Conservation (phyloP, 37 sponge, comb jelly and placozoan species). For the Halisarca cf. caerulea region DNA sequence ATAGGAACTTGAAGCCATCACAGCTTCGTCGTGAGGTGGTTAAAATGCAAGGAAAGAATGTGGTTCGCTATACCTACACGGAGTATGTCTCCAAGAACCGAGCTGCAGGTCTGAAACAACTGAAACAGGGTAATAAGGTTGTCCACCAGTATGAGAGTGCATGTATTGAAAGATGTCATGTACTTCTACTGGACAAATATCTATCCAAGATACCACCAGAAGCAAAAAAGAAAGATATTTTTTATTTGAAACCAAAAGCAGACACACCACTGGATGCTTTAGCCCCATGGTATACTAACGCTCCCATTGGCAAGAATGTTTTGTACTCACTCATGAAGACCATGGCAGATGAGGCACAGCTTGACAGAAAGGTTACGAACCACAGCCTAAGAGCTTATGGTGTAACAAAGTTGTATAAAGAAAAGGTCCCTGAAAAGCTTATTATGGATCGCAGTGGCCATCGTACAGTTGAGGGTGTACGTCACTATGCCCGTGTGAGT, state of each 20-base stretch:
- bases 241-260: constrained; percentile 15
- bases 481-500: not conserved
- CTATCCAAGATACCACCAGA: not conserved
- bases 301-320: not conserved
- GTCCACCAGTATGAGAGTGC: constrained; percentile 30
- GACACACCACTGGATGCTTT: not conserved
- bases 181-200: not conserved
- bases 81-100: constrained; percentile 40
- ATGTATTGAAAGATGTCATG: not conserved
- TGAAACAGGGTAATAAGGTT: constrained; percentile 10
- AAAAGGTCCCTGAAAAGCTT: not conserved
- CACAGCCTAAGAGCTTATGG: constrained; percentile 17
- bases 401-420: constrained; percentile 2
- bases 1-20: constrained; percentile 18
- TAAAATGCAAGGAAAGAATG: not conserved
- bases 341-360: not conserved
- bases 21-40: constrained; percentile 15
- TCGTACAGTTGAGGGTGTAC: not conserved
- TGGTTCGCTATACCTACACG: constrained; percentile 2
- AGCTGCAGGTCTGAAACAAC: constrained; percentile 6
- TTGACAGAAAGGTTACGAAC: not conserved
- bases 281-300: constrained; percentile 13
- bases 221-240: constrained; percentile 1
- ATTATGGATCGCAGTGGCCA: constrained; percentile 26
- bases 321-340: not conserved